Percentiles rank a stretch among this genome's conserved stretches.
These are phyloP conservation scores for Volucella inflata DNA, from an alignment of 2,888 invertebrate genomes.

Conservation along the genomic window DNA sequence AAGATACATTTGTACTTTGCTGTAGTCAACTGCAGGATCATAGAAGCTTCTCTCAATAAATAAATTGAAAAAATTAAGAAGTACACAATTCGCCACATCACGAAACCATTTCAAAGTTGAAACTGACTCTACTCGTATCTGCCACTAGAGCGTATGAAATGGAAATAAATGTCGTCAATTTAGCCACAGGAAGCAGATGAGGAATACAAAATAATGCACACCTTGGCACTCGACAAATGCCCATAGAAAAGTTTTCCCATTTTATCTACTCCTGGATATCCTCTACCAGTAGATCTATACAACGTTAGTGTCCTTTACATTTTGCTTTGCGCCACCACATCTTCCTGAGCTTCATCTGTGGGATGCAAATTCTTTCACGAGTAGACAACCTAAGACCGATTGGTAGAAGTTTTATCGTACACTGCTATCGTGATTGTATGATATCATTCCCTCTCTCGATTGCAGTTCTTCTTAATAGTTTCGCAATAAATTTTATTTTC, in stretches of 20 bases:
- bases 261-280: conserved; percentile 7
- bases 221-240: no score
- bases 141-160: no score
- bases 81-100: no score
- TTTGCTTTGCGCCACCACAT: not conserved
- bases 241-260: conserved; percentile 35
- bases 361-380: conserved; percentile 6
- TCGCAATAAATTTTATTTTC: conserved; percentile 61
- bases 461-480: conserved; percentile 55
- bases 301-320: conserved; percentile 12
- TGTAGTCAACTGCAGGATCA: no score
- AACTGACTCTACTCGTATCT: no score
- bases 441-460: conserved; percentile 21
- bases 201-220: no score
- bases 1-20: no score
- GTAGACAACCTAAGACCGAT: conserved; percentile 22
- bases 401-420: conserved; percentile 43
- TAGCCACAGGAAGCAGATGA: no score
- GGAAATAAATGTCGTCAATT: no score
- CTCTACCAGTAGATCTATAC: not conserved
- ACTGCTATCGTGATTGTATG: conserved; percentile 29
- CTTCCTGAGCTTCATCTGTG: not conserved
- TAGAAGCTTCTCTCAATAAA: no score
- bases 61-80: no score
- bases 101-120: no score